Evolutionary conservation across 2,113 vertebrate species (phyloP), one percentile per base, ranked within the genome.

Genomic region (Ovibos moschatus): DNA sequence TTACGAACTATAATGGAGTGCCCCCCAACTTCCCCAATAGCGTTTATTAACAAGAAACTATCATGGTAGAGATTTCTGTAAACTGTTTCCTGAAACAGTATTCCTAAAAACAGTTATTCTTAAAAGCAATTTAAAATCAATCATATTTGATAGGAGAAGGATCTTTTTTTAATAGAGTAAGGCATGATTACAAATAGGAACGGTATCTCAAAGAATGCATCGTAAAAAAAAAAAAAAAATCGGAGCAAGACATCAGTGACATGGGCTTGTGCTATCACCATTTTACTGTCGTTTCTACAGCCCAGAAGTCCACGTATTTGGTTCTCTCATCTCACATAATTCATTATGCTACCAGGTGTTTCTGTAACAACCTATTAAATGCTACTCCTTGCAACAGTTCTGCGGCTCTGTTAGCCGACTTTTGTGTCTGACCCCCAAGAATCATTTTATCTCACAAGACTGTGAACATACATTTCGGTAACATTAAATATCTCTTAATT

Each of bases 121-220:
- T 81, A 57, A 94, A 94, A 87, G 58, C 55, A 95, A 53, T 64
- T 47, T 79, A 79, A 93, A 97, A 84, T 51, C 45, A 86, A 62
- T 71, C 40, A 2, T 50, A 57, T 89, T 88, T 92, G 55, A 78
- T 15, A 57, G 28, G 17, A 36, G 7, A 23, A 28, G 25, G 64
- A 76, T n/a, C 9, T 7, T 87, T 92, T 91, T 91, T 78, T 30
- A 45, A 64, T 6, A 43, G 17, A 28, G 13, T 64, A 84, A 64
- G 2, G 17, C 27, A 40, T 94, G 83, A 95, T 79, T 86, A 53
- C 57, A 55, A 84, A 87, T 10, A 84, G 78, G 27, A 67, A 71
- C 2, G 7, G n/a, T 30, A 64, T 36, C 58, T 58, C 30, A 78
- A 36, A 89, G 76, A 79, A 51, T n/a, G 45, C 36, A 33, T 6